These are phyloP conservation scores for Lycocerus yunnanus DNA, from an alignment of 2,888 invertebrate species.

Conservation along the genomic window DNA sequence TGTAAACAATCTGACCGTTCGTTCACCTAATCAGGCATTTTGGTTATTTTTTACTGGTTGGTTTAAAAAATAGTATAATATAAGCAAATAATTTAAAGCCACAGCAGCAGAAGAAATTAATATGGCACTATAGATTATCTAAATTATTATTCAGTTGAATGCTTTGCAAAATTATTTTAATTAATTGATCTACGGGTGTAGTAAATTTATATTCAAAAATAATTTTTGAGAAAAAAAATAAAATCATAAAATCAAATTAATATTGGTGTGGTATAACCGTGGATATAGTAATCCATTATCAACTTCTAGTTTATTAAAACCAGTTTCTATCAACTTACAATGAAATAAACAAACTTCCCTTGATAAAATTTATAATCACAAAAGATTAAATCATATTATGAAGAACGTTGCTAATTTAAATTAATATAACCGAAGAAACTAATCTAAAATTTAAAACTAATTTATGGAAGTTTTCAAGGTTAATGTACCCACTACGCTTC, in stretches of 20 bases:
- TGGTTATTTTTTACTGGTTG: too few relatives aligned
- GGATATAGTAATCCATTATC: not conserved
- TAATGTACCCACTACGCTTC: not conserved
- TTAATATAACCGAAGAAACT: not conserved
- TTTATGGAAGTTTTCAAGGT: not conserved
- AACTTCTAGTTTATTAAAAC: not conserved
- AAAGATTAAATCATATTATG: not conserved
- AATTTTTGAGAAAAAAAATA: too few relatives aligned
- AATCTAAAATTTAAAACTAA: not conserved
- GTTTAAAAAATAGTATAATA: too few relatives aligned
- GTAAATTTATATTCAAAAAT: not conserved
- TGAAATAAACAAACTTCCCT: not conserved
- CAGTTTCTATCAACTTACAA: not conserved
- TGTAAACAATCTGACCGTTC: too few relatives aligned
- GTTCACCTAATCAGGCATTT: too few relatives aligned
- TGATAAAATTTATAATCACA: not conserved
- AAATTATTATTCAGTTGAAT: too few relatives aligned
- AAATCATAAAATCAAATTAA: too few relatives aligned
- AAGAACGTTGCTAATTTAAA: not conserved
- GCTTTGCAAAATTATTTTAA: not conserved
- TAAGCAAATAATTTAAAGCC: too few relatives aligned
- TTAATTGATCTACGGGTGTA: not conserved
- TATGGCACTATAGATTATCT: too few relatives aligned
- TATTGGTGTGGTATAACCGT: not conserved
- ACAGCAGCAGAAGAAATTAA: too few relatives aligned